These are phyloP conservation scores for Lepidocolaptes lacrymiger DNA, from an alignment of 2,797 vertebrate genomes.

Conservation along the genomic window DNA sequence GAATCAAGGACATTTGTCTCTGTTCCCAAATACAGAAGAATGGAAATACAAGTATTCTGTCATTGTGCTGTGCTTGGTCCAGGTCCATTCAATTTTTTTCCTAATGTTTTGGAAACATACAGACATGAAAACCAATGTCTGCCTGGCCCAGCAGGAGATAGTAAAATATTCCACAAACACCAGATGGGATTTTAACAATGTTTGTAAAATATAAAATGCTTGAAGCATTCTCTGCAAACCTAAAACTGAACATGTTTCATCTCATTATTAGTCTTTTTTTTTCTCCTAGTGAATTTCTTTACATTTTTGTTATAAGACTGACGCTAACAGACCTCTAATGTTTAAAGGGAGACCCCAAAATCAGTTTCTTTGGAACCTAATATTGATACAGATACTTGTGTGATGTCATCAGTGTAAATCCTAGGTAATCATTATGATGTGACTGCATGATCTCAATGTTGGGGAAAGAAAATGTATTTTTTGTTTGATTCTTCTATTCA, in stretches of 20 bases:
- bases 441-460: background rate
- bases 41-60: slow-evolving; percentile 67
- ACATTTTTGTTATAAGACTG: slow-evolving; percentile 25
- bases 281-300: slow-evolving; percentile 44
- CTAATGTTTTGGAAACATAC: slow-evolving; percentile 74
- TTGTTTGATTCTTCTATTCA: background rate
- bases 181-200: slow-evolving; percentile 77
- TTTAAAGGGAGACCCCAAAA: slow-evolving; percentile 15
- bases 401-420: background rate
- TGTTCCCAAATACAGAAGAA: slow-evolving; percentile 55
- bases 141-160: slow-evolving; percentile 77
- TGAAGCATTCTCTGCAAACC: slow-evolving; percentile 48
- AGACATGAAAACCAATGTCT: slow-evolving; percentile 74
- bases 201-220: slow-evolving; percentile 73
- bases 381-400: background rate
- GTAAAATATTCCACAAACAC: slow-evolving; percentile 76
- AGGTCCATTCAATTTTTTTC: slow-evolving; percentile 65
- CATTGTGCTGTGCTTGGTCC: slow-evolving; percentile 64
- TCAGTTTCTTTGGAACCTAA: background rate
- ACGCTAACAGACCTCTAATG: background rate
- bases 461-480: background rate
- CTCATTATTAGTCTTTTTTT: slow-evolving; percentile 58
- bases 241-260: slow-evolving; percentile 63
- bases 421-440: background rate
- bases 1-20: slow-evolving; percentile 66